Evolutionary conservation across 2,888 invertebrate species (phyloP).

Genomic region (Chrysolina haemoptera): DNA sequence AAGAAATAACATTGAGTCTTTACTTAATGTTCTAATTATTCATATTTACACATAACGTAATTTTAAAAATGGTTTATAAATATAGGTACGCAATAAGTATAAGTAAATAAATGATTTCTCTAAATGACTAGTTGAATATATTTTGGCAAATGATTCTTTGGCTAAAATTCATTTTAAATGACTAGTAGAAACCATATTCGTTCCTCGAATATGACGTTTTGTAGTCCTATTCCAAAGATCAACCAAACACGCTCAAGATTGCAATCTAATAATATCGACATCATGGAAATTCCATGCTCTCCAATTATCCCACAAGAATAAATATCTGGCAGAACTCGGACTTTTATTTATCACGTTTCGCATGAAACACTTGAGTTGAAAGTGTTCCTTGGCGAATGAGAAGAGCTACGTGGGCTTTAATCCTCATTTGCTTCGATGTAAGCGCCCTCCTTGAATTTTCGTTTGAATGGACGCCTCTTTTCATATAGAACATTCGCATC

Average conservation of each 20-base stretch:
- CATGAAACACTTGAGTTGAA: no score
- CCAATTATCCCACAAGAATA: no score
- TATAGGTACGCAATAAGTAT: slow-evolving; percentile 22
- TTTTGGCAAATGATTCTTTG: slow-evolving; percentile 57
- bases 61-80: slow-evolving; percentile 28
- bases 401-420: no score
- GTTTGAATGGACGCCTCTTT: no score
- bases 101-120: slow-evolving; percentile 45
- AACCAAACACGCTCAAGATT: not conserved
- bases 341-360: no score
- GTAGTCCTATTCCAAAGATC: slow-evolving; percentile 5
- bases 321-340: no score
- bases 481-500: no score
- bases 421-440: no score
- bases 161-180: slow-evolving; percentile 52
- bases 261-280: no score
- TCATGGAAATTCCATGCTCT: no score
- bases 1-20: slow-evolving; percentile 1
- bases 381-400: no score
- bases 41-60: slow-evolving; percentile 22
- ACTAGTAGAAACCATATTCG: slow-evolving; percentile 50
- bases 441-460: no score
- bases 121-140: slow-evolving; percentile 51
- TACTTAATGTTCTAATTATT: slow-evolving; percentile 24
- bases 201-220: slow-evolving; percentile 7